Percentiles rank a stretch among this genome's conserved stretches.
Conservation (phyloP, 35 echinoderm and acorn worm genomes). For the Lytechinus variegatus region DNA sequence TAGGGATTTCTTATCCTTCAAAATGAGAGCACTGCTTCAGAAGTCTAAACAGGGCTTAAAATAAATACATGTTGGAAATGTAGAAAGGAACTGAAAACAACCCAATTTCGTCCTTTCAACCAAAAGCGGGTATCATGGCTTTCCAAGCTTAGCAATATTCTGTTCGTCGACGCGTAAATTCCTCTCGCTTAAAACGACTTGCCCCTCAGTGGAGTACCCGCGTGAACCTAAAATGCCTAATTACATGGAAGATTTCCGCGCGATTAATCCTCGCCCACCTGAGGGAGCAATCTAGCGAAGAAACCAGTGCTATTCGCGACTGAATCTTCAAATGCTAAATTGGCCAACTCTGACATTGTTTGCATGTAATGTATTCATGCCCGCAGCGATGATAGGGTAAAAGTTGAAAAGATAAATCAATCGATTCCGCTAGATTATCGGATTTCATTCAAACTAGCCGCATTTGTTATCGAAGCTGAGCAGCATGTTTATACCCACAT, state of each 20-base stretch:
- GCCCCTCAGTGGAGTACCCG: not conserved
- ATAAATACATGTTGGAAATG: not conserved
- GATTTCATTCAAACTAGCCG: conserved; percentile 18
- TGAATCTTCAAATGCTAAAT: conserved; percentile 7
- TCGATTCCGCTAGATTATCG: not conserved
- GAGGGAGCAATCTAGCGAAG: not conserved
- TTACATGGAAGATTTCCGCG: not conserved
- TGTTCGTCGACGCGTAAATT: not conserved
- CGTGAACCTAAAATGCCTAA: conserved; percentile 17
- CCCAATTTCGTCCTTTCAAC: not conserved
- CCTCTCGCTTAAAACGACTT: not conserved
- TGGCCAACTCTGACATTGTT: not conserved
- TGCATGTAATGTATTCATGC: conserved; percentile 7
- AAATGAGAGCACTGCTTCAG: not conserved
- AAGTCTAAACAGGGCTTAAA: not conserved
- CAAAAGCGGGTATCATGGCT: not conserved
- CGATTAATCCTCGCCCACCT: not conserved
- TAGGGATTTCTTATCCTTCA: not conserved
- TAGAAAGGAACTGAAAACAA: not conserved
- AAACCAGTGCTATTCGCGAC: not conserved
- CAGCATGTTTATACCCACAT: not conserved
- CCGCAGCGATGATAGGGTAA: not conserved
- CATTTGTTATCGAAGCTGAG: conserved; percentile 1
- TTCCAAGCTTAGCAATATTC: not conserved
- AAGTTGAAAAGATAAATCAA: conserved; percentile 20